Evolutionary conservation across 2,113 vertebrate genomes (phyloP), one percentile per base, ranked within the genome.

Genomic region (Trichechus manatus): DNA sequence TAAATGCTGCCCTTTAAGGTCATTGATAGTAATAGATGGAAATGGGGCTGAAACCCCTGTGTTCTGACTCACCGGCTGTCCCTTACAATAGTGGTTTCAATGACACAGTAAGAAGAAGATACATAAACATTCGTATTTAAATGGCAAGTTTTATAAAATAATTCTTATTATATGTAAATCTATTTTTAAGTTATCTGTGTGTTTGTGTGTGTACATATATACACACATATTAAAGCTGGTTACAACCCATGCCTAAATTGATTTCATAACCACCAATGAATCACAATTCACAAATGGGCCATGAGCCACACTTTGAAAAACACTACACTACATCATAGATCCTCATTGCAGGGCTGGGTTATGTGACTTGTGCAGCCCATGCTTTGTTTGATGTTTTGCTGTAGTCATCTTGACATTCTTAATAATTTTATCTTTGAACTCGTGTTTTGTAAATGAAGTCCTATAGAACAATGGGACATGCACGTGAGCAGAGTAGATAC

Each of bases 71-170:
- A 10, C 2, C 7, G 17, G n/a, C 19, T 61, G 6, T 9, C 13
- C 36, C 53, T 82, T 17, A 33, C 36, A 72, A 87, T 2, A 70
- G 42, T 53, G 50, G 23, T 66, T 88, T 88, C 64, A 86, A 23
- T 56, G 80, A 92, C 17, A 9, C 42, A 63, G 59, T 23, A 92
- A 93, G 53, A 61, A 17, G 89, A 8, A 83, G 23, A 63, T 42
- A 14, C 5, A 82, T 1, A 80, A 68, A 56, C 80, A 68, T 2
- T 64, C 42, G 63, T 10, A 79, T 81, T 70, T 78, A 36, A 87
- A 74, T 87, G 22, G 83, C 3, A 87, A 59, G 25, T 93, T 66
- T 93, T 82, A 96, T 17, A 95, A 92, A 90, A 53, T 93, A 81
- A 95, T 50, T 36, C 3, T 74, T 79, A 87, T 61, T 88, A 61